Evolutionary conservation across 2,797 vertebrate species (phyloP), one percentile per base, ranked within the genome.

Genomic region (Cyclura pinguis): DNA sequence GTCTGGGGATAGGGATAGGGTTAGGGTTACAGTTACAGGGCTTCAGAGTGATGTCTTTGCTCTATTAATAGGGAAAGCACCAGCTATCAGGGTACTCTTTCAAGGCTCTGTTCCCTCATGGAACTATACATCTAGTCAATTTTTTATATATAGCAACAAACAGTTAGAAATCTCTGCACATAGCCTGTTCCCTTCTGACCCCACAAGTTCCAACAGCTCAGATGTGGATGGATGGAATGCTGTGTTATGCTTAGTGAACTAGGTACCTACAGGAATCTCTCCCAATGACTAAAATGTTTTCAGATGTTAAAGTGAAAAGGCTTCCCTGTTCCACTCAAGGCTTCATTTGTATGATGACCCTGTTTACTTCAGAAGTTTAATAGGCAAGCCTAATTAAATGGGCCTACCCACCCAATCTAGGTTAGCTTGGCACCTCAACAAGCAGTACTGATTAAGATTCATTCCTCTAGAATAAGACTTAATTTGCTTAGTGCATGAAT

Each of bases 401-500:
- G 32, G 10, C 52, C 87, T 83, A 73, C 52, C 69, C 38, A 64
- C 52, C 69, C 52, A 83, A 88, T 83, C 55, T n/a, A 35, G 59
- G n/a, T 85, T 67, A 69, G 24, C 47, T 52, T 42, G 24, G 62
- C 57, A 55, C 32, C 27, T 35, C 29, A 38, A 77, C 35, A 77
- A 77, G 42, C 27, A 16, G 6, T 64, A 76, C 32, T 73, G 52
- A 78, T 62, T 64, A 87, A 82, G 67, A 84, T 52, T 38, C 73
- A 52, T 52, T 84, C 57, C n/a, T 4, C 73, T 84, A 95, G 88
- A 7, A 92, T 87, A 24, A 1, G 38, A 18, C 6, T 84, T 47
- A 35, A 89, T 4, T 2, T 42, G 35, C 7, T 62, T 5, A 77
- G 55, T 42, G 16, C 38, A 62, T 32, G n/a, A 69, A 85, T 27